Evolutionary conservation across 2,888 invertebrate genomes (phyloP), one percentile per base, ranked within the genome.

Genomic region (Ophonus ardosiacus): DNA sequence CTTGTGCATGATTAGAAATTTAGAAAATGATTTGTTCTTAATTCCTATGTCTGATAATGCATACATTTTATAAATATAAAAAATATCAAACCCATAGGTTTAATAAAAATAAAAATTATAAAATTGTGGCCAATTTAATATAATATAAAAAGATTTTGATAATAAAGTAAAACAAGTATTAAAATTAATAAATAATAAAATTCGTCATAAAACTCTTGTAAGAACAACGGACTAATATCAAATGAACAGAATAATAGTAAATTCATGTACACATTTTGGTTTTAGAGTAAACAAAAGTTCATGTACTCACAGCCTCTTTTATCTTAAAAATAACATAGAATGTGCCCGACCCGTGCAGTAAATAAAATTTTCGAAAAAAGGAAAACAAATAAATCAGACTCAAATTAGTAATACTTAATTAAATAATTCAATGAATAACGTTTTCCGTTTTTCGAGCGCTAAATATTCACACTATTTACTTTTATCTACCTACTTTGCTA

Each of bases 291-390:
- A 74, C 71, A 74, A 74, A 74, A 57, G 56, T 78, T 78, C 78
- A 78, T 78, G 78, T 78, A 57, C 78, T 78, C 78, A 78, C 78
- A 78, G 78, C 78, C 78, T 78, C 78, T 78, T 78, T 56, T 78
- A 78, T 78, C 78, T 78, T 78, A 78, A 56, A 78, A 78, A 78
- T 57, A 57, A 78, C 24, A 78, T 24, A 78, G 40, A 78, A 57
- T 78, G 78, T 78, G 78, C 78, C 71, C 71, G 71, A 78, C 40
- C 78, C 57, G 57, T 78, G 78, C 78, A 78, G 57, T 78, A 24
- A 31, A 78, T 31, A n/a, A 56, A 78, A 24, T 56, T 51, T 51
- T 15, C 17, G 10, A 74, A 74, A 40, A n/a, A 18, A 31, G 31
- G 31, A 71, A 71, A 71, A 71, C 43, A 74, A 74, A 43, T 43